phyloP scores from a whole-genome alignment of 2,113 vertebrate genomes.

The Colistium nudipinnis region DNA sequence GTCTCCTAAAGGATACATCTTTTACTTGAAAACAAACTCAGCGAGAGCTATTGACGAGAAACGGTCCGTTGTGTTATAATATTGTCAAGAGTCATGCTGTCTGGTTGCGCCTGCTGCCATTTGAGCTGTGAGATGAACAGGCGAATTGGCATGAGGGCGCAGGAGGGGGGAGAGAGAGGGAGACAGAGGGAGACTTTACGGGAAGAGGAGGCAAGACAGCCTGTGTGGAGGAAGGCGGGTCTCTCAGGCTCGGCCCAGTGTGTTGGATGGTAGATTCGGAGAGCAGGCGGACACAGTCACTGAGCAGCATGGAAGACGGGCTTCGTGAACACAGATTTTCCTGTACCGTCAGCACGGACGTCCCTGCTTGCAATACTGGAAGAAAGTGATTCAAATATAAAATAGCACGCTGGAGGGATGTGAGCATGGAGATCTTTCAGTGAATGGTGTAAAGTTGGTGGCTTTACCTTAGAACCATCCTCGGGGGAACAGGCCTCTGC shows the following conservation, averaged over 20 bases:
- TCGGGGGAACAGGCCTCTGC: too few relatives aligned
- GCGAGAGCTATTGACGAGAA: slow-evolving; percentile 33
- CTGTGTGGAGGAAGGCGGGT: slow-evolving; percentile 63
- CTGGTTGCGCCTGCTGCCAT: slow-evolving; percentile 55
- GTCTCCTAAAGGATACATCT: neutral
- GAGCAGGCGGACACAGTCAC: slow-evolving; percentile 18
- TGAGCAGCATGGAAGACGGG: neutral
- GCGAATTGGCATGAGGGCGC: slow-evolving; percentile 52
- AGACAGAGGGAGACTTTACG: slow-evolving; percentile 10
- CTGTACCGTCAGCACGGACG: too few relatives aligned
- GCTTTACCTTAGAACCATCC: too few relatives aligned
- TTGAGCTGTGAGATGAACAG: slow-evolving; percentile 63
- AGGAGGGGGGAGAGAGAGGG: slow-evolving; percentile 9
- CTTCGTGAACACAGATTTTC: too few relatives aligned
- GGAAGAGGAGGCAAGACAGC: slow-evolving; percentile 41
- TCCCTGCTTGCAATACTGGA: too few relatives aligned
- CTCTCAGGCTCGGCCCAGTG: slow-evolving; percentile 32
- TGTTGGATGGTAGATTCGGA: slow-evolving; percentile 29
- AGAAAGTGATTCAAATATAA: too few relatives aligned
- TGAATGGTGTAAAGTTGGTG: too few relatives aligned
- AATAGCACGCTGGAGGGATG: too few relatives aligned
- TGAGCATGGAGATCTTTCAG: too few relatives aligned
- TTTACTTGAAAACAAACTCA: slow-evolving; percentile 24
- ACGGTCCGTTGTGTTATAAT: slow-evolving; percentile 15
- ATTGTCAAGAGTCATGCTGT: slow-evolving; percentile 40